Conservation (phyloP, 2,888 invertebrate species). For the Tholera decimalis region DNA sequence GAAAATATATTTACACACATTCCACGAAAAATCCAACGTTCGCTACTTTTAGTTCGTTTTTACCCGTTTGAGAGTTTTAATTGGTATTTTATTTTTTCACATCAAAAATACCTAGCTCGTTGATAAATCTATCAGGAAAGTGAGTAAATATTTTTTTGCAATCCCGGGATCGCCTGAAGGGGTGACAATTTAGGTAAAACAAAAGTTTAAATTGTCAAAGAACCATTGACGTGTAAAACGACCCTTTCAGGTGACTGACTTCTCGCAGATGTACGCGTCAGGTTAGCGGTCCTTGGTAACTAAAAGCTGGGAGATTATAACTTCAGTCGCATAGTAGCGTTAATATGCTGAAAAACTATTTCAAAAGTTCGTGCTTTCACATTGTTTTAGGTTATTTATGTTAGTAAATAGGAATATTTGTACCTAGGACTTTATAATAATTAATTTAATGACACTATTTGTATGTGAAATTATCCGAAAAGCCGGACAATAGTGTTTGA, state of each 20-base stretch:
- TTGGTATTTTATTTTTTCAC: constrained; percentile 27
- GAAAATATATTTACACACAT: constrained; percentile 30
- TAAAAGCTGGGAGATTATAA: constrained; percentile 31
- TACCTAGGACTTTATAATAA: too few relatives aligned
- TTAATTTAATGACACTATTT: too few relatives aligned
- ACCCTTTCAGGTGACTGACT: constrained; percentile 45
- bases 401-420: too few relatives aligned
- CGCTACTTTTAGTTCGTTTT: constrained; percentile 3
- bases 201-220: constrained; percentile 36
- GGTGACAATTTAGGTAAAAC: constrained; percentile 18
- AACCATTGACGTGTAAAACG: constrained; percentile 43
- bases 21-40: constrained; percentile 11
- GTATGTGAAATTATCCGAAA: too few relatives aligned
- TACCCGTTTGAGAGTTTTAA: constrained; percentile 18
- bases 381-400: constrained; percentile 20
- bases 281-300: constrained; percentile 10
- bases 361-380: constrained; percentile 2
- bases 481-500: too few relatives aligned
- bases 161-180: background rate
- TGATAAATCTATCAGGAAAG: background rate
- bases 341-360: constrained; percentile 26
- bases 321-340: constrained; percentile 10
- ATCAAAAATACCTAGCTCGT: constrained; percentile 1
- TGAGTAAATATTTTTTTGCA: constrained; percentile 3
- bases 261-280: constrained; percentile 25